Percentiles rank a stretch among this genome's conserved stretches.
phyloP scores from a whole-genome alignment of 2,113 vertebrate species.

The Ptilorrhoa leucosticta region DNA sequence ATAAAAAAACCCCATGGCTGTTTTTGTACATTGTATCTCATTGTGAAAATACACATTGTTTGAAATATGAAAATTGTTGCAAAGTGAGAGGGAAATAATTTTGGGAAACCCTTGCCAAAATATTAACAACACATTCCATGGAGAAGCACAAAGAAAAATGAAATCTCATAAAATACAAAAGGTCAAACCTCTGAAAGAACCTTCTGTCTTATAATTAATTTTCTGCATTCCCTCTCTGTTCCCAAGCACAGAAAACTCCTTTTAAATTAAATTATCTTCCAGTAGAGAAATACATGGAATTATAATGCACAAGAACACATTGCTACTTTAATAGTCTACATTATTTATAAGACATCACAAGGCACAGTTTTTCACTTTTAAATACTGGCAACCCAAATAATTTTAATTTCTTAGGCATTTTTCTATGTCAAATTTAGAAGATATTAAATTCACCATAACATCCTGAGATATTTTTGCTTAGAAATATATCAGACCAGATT shows the following conservation, averaged over 20 bases:
- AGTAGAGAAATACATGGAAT: conserved; percentile 30
- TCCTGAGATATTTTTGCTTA: not conserved
- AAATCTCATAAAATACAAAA: conserved; percentile 41
- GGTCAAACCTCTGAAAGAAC: conserved; percentile 33
- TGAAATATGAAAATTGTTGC: not conserved
- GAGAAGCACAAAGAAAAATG: not conserved
- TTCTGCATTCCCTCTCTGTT: conserved; percentile 12
- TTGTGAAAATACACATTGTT: not conserved
- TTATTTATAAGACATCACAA: conserved; percentile 51
- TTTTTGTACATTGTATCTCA: not conserved
- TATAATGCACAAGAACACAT: conserved; percentile 39
- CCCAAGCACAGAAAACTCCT: conserved; percentile 9
- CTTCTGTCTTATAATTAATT: conserved; percentile 33
- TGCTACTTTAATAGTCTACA: conserved; percentile 13
- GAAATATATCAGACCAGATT: not conserved
- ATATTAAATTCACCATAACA: conserved; percentile 4
- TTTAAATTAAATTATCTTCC: conserved; percentile 30
- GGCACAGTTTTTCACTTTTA: conserved; percentile 34
- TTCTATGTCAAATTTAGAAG: not conserved
- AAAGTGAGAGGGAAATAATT: not conserved
- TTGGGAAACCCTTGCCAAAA: not conserved
- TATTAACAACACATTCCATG: not conserved
- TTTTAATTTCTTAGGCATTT: conserved; percentile 8
- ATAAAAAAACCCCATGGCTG: not conserved
- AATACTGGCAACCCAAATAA: conserved; percentile 28